Base-by-base conservation (phyloP, 2,113 vertebrate species). In the Acinonyx jubatus region DNA sequence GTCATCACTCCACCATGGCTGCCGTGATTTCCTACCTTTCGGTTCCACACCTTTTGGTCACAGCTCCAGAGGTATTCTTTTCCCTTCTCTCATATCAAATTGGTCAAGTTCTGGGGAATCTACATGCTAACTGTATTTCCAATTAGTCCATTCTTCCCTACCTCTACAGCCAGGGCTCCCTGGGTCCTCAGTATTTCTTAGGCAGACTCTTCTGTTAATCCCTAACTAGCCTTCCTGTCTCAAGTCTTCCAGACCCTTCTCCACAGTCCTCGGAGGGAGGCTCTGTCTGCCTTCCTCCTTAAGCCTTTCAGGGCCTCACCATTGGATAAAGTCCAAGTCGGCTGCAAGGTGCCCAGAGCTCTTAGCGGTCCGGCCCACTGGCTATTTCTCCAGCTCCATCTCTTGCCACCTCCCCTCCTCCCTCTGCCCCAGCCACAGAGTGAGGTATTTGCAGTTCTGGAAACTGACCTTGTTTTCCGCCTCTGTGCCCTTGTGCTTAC, bases 381-480 rank as follows among this genome's bases (percentile, higher is more conserved):
- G 65, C 81, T 31, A 2, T 27, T 89, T 83, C 66, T 89, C 71
- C 86, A 33, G 65, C 33, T 76, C 68, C 76, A 13, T 88, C 86
- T 74, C 91, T 66, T 38, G 31, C 94, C n/a, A 50, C 38, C 68
- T 57, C n/a, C 55, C 82, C 71, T 52, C 81, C 45, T 41, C 50
- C 85, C 57, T 50, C 45, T 38, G 94, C 82, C 61, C 36, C 80
- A 66, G 79, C 91, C 69, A 48, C 45, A 13, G 36, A 94, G n/a
- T 0, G 73, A 92, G 78, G 81, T 89, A 27, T 79, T 84, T 97
- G 85, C 81, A 93, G 76, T 87, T 68, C 94, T 91, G 89, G 80
- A 68, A 79, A 45, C 48, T 89, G 85, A 91, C 93, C 86, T 96
- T 96, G 94, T 84, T 80, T 65, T 65, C 66, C 6, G 41, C 69